Evolutionary conservation across 2,797 vertebrate genomes (phyloP), one percentile per base, ranked within the genome.

Genomic region (Halcyon smyrnensis): DNA sequence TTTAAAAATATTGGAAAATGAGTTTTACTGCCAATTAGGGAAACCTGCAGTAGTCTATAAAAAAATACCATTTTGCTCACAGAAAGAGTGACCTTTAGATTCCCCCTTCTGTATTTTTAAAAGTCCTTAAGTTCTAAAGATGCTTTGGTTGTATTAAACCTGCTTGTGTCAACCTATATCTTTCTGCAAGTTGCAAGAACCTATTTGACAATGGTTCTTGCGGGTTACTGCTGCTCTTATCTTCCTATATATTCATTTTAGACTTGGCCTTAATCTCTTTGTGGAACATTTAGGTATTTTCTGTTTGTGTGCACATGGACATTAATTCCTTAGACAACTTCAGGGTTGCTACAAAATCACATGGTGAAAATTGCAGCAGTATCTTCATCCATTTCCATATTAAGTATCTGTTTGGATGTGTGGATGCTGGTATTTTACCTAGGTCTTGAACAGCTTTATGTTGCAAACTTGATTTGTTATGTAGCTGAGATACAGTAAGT

Each of bases 301-400:
- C 89, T 17, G 32, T 96, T 95, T 93, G 75, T 95, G 92, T 95
- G 82, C 70, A 63, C 32, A 18, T 71, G 39, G 67, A 87, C 64
- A n/a, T 89, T 76, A 85, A 91, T 94, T 91, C 75, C 77, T 92
- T 51, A 78, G 83, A 87, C 86, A 87, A 91, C 87, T 93, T 91
- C 84, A 95, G 87, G 80, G 74, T 68, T 95, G 96, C 88, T 89
- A 12, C 77, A 89, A 78, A 96, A 95, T 94, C 64, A 84, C 90
- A 87, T 70, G 60, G 63, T 94, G 85, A 74, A 90, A 67, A 92
- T 13, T 87, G 87, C 93, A 93, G 73, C 64, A 62, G 45, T 67
- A 46, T 86, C 62, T 94, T 93, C 80, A 95, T 91, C 71, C 54
- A 74, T 94, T 96, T 95, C 68, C 81, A 85, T 91, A 89, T 90